Base-by-base conservation (phyloP, 2,113 vertebrate genomes). In the Uropsilus gracilis region DNA sequence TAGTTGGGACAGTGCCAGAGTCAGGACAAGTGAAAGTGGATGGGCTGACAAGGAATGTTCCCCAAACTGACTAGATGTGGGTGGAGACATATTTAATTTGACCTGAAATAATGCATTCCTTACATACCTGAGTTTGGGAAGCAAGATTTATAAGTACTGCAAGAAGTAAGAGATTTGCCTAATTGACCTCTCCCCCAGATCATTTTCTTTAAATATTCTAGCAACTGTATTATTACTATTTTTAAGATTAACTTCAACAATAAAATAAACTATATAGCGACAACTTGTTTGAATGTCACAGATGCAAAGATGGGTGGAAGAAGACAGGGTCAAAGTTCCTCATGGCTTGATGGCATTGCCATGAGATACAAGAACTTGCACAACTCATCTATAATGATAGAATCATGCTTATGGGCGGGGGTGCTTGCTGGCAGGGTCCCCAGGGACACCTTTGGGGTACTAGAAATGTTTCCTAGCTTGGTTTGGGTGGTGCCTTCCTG, bases 351-450 rank as follows among this genome's bases (percentile, higher is more conserved):
- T 6, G 53, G 53, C 39, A 14, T 59, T 14, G 37, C 37, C 14
- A 5, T 82, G 82, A 88, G 53, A 61, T n/a, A 59, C 55, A 64
- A 71, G 55, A 53, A 63, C 0, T 1, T 10, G 26, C 24, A 32
- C 61, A 64, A 24, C 55, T 61, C 48, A 34, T 32, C 17, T 59
- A 10, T 17, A 55, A 37, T 68, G 42, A 30, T 0, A 30, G 48
- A 64, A 66, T 24, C 6, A 1, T 20, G 30, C 42, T 73, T 37
- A 22, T 5, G 39, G 13, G 10, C 0, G 1, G 44, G n/a, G 28
- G n/a, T 1, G 3, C 0, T 0, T 32, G 37, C 17, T 48, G 53
- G 8, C 20, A 16, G 26, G 37, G 37, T 8, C 17, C 55, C 3
- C 0, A 59, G 10, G 55, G 55, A 64, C 14, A 1, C 44, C 26